Base-by-base conservation (phyloP, 2,113 vertebrate species). In the Cyphomyrus plagiostoma region DNA sequence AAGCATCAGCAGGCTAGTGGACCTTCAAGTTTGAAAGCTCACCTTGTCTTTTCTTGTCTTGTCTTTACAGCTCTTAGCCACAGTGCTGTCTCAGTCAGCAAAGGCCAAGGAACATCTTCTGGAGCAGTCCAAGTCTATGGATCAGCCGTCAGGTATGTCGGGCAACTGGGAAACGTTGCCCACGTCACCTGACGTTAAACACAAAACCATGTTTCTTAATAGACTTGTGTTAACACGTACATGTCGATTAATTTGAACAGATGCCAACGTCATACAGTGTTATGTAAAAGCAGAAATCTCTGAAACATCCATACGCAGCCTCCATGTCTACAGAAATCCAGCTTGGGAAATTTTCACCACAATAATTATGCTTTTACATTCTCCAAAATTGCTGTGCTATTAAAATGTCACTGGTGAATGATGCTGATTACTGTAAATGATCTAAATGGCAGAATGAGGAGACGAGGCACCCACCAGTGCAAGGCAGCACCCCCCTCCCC, bases 71-170 rank as follows among this genome's bases (percentile, higher is more conserved):
- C 97, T 99, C 92, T 95, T 99, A 95, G 98, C 97, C 92, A 98
- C 98, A 0, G 98, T 99, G 93, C 96, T 99, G 89, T 97, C 98
- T 92, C 98, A 98, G 97, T 99, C 98, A 89, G 95, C 96, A 91
- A 97, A 98, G 89, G 96, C 95, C 88, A 98, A 98, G 77, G 98
- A 99, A 91, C 95, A 96, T 89, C 95, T 95, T 91, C 94, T 91
- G 96, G 97, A 95, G 95, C 97, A 95, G 95, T 97, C 95, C 86
- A 97, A 97, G 92, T 97, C 97, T 92, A 94, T 95, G n/a, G 98
- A 98, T 91, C 95, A 95, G 91, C 94, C 97, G 66, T 89, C 96
- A 93, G 96, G 97, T 97, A 95, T 26, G n/a, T 26, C 26, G 10
- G 62, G 62, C 94, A 94, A 88, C 83, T 42, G 30, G 74, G 30